phyloP scores from a whole-genome alignment of 2,888 invertebrate genomes.

The Toxonevra muliebris region DNA sequence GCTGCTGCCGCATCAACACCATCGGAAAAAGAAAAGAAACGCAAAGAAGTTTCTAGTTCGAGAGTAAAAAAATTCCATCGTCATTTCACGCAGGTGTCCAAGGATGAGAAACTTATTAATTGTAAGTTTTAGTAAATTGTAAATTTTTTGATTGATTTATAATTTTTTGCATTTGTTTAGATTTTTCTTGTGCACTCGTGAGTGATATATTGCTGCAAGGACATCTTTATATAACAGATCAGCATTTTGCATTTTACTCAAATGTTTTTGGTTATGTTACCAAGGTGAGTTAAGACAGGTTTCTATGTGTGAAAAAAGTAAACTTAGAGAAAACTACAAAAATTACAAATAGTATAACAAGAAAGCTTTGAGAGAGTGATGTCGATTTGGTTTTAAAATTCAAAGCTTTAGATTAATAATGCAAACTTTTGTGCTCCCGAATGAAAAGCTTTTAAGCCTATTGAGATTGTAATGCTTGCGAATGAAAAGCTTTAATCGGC shows the following conservation, averaged over 20 bases:
- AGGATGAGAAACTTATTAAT: slow-evolving; percentile 86
- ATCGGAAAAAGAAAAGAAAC: slow-evolving; percentile 62
- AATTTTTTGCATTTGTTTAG: slow-evolving; percentile 64
- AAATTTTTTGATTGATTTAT: background rate
- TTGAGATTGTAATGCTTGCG: too few relatives aligned
- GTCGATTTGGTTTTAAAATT: background rate
- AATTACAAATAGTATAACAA: background rate
- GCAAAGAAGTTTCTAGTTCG: slow-evolving; percentile 65
- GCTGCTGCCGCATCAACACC: slow-evolving; percentile 36
- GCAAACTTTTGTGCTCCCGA: too few relatives aligned
- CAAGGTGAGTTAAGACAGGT: slow-evolving; percentile 72
- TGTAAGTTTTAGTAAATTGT: slow-evolving; percentile 71
- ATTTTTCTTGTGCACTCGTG: slow-evolving; percentile 92
- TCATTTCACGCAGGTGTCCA: slow-evolving; percentile 84
- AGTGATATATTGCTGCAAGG: slow-evolving; percentile 93
- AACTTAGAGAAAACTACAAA: background rate
- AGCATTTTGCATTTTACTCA: slow-evolving; percentile 95
- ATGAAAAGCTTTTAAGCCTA: too few relatives aligned
- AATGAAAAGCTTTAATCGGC: too few relatives aligned
- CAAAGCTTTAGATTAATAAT: too few relatives aligned
- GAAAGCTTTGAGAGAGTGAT: background rate
- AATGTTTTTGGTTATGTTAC: slow-evolving; percentile 95
- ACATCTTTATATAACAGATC: slow-evolving; percentile 91
- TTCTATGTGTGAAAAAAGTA: too few relatives aligned
- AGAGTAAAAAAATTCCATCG: slow-evolving; percentile 90